Percentiles rank a stretch among this genome's conserved stretches.
These are phyloP conservation scores for Iselma pallidipennis DNA, from an alignment of 2,888 invertebrate species.

Conservation along the genomic window DNA sequence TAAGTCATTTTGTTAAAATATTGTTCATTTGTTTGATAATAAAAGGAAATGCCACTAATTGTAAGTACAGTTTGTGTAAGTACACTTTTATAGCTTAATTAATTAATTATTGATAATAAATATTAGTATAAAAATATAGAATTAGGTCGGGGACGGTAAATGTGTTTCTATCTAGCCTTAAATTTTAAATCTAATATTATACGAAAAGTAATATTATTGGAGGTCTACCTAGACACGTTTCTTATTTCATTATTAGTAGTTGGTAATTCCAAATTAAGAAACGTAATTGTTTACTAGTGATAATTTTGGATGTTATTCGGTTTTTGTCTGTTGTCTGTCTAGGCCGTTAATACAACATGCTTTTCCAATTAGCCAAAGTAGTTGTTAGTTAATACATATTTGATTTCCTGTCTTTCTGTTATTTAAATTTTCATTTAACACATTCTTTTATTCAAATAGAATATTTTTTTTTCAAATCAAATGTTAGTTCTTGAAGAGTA, in stretches of 20 bases:
- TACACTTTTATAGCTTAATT: slow-evolving; percentile 25
- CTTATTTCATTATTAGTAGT: too few species aligned
- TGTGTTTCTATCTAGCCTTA: background rate
- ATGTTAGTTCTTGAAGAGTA: background rate
- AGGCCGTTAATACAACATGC: background rate
- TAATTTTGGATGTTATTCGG: too few species aligned
- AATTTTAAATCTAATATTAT: too few species aligned
- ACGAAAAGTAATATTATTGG: too few species aligned
- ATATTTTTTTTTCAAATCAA: background rate
- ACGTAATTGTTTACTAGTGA: too few species aligned
- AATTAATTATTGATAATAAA: background rate
- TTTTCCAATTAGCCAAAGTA: background rate
- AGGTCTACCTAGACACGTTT: too few species aligned
- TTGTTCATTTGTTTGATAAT: background rate
- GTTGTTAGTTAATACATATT: background rate
- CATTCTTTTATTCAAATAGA: too few species aligned
- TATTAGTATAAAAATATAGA: background rate
- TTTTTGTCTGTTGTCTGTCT: background rate
- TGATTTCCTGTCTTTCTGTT: background rate
- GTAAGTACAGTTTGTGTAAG: slow-evolving; percentile 42
- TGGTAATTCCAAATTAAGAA: too few species aligned
- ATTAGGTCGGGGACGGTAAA: background rate
- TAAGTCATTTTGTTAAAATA: background rate
- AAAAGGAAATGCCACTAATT: slow-evolving; percentile 36
- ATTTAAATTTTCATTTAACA: background rate